A percentile compares a stretch with the other conserved stretches of the same genome.
Evolutionary conservation across 2,797 vertebrate species (phyloP).

Genomic region (Girardinus metallicus): DNA sequence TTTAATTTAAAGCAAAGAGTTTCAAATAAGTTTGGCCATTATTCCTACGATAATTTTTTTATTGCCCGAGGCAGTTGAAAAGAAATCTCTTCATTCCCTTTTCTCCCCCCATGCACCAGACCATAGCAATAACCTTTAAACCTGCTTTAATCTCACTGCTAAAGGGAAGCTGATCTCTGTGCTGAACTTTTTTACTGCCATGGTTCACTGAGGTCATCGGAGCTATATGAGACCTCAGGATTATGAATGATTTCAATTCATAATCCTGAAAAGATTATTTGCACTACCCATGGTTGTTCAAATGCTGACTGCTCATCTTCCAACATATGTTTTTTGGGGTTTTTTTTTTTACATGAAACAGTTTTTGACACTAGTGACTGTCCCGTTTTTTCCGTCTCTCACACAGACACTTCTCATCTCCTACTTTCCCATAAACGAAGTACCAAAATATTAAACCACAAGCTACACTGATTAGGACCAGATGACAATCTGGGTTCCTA

Average conservation of each 20-base stretch:
- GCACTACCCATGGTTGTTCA: conserved; percentile 16
- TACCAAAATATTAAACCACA: conserved; percentile 59
- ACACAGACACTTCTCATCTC: conserved; percentile 20
- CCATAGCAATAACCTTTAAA: background rate
- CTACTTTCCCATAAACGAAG: conserved; percentile 46
- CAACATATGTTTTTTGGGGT: background rate
- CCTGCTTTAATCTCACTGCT: background rate
- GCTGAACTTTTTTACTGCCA: conserved; percentile 29
- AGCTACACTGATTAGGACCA: conserved; percentile 62
- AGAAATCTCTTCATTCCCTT: background rate
- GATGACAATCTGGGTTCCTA: conserved; percentile 58
- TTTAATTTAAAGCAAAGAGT: background rate
- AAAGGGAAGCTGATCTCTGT: conserved; percentile 8
- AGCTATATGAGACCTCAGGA: conserved; percentile 21
- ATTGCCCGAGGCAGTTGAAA: background rate
- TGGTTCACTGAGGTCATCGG: conserved; percentile 34
- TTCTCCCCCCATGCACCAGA: background rate
- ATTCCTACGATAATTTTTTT: background rate
- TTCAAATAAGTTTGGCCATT: background rate
- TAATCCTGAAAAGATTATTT: too few species aligned
- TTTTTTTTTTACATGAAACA: conserved; percentile 9
- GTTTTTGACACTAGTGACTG: conserved; percentile 6
- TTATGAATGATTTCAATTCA: conserved; percentile 39
- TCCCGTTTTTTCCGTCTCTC: conserved; percentile 8
- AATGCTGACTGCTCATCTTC: conserved; percentile 26